Conservation (phyloP, 2,888 invertebrate species). For the Tuta absoluta region DNA sequence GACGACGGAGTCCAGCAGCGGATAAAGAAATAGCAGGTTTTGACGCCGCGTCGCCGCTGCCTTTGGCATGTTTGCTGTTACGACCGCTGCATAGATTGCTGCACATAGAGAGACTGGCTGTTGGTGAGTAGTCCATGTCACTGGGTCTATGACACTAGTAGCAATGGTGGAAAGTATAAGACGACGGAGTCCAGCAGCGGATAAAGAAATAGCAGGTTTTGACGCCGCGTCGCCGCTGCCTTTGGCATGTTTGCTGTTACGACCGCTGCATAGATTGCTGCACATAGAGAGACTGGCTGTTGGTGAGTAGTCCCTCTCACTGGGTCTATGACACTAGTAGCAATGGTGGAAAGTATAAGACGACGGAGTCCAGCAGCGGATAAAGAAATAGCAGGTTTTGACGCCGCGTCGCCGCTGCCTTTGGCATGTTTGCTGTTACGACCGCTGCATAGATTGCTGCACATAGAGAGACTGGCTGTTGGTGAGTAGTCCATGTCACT, state of each 20-base stretch:
- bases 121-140: conserved; percentile 50
- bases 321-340: conserved; percentile 87
- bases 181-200: conserved; percentile 84
- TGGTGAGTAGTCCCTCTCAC: conserved; percentile 50
- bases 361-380: conserved; percentile 84
- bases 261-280: conserved; percentile 92
- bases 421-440: conserved; percentile 92
- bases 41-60: conserved; percentile 86
- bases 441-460: conserved; percentile 92
- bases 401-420: conserved; percentile 87
- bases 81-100: conserved; percentile 94
- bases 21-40: conserved; percentile 62
- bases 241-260: conserved; percentile 90
- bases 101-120: conserved; percentile 89
- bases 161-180: conserved; percentile 90
- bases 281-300: conserved; percentile 89
- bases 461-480: conserved; percentile 87
- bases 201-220: conserved; percentile 63
- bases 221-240: conserved; percentile 87
- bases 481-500: conserved; percentile 50
- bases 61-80: conserved; percentile 91
- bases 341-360: conserved; percentile 90
- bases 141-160: conserved; percentile 85
- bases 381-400: conserved; percentile 65
- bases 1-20: conserved; percentile 85